Conservation (phyloP, 2,113 vertebrate species). For the Macquaria ambigua region DNA sequence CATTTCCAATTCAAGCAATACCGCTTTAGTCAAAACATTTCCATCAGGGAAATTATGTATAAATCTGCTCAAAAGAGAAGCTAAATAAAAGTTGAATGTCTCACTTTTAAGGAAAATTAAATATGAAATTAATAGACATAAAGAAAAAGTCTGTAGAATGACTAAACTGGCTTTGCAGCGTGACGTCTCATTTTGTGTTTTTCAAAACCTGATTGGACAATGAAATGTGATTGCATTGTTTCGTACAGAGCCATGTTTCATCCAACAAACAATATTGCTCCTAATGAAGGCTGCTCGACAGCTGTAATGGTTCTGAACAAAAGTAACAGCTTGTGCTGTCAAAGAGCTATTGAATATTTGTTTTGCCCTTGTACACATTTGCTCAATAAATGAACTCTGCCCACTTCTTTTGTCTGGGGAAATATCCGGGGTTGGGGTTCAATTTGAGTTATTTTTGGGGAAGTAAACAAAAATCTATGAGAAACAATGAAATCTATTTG, state of each 20-base stretch:
- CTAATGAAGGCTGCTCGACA: conserved; percentile 33
- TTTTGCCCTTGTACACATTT: conserved; percentile 18
- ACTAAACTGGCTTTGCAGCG: neutral
- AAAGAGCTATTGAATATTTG: conserved; percentile 26
- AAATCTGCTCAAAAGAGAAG: neutral
- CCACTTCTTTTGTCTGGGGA: conserved; percentile 37
- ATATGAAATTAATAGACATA: neutral
- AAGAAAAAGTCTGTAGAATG: neutral
- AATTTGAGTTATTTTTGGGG: conserved; percentile 14
- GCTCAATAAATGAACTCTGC: conserved; percentile 38
- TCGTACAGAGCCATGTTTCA: neutral
- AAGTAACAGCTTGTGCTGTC: conserved; percentile 12
- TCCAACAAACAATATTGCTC: conserved; percentile 20
- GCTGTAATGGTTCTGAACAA: conserved; percentile 10
- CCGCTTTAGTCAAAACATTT: neutral
- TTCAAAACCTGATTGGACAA: neutral
- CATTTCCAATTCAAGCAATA: neutral
- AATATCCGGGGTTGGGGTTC: conserved; percentile 19
- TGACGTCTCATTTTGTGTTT: neutral
- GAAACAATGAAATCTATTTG: neutral
- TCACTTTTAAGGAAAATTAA: neutral
- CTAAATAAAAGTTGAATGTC: neutral
- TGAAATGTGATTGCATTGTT: neutral
- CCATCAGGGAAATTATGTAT: neutral
- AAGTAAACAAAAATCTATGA: conserved; percentile 23